Base-by-base conservation (phyloP, 1,140 invertebrate genomes). In the Polyergus mexicanus region DNA sequence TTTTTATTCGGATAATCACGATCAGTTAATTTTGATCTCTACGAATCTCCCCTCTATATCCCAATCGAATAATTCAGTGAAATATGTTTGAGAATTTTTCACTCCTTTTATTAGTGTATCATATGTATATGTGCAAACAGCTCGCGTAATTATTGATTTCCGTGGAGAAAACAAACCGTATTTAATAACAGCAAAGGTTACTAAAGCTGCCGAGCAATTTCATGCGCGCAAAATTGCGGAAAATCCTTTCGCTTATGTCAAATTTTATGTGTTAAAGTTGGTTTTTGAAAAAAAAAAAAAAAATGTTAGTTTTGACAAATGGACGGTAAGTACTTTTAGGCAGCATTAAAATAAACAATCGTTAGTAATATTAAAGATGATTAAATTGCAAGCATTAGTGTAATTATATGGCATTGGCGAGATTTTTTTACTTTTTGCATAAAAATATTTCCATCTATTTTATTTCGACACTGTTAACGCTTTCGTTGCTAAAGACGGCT, bases 171-270 rank as follows among this genome's bases (percentile, higher is more conserved):
- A 69, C 7, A 38, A 41, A 81, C 54, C 19, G 7, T 47, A 19
- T 83, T 47, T 81, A 60, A 71, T 80, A 56, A 80, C 54, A 60
- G 25, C 25, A 38, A 3, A 35, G 19, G 28, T 80, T 60, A 25
- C 25, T 16, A 16, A 22, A 35, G 13, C 22, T 41, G 51, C 16
- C 6, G 32, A 13, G n/a, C 3, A 60, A 35, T 83, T 35, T 3
- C 68, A 74, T 35, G 65, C 22, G 51, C 38, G 66, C 35, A 72
- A 81, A 81, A 22, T 72, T 58, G 25, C 25, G 19, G 8, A 3
- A 13, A 25, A 62, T 2, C 54, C 62, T 83, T 56, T 60, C 22
- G 22, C 2, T 65, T 16, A 6, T 80, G 25, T 35, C 2, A 74
- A 13, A 44, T 32, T 13, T 6, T 7, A 28, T 28, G 11, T n/a